Conservation (phyloP, 2,113 vertebrate species). For the Ovis canadensis region DNA sequence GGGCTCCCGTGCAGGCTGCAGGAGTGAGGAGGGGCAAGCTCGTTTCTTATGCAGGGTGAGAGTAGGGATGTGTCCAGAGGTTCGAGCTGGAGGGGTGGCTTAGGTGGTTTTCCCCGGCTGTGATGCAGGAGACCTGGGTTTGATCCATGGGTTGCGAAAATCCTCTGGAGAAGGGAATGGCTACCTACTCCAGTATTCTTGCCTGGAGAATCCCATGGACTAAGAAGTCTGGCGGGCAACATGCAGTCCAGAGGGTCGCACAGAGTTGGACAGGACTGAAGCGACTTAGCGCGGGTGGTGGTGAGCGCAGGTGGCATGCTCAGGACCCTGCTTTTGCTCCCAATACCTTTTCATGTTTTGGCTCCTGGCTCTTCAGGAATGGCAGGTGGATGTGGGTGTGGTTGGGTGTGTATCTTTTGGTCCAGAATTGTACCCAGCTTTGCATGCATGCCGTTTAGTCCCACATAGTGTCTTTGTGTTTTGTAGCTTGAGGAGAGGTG, state of each 20-base stretch:
- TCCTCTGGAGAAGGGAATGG: background rate
- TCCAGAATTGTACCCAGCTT: background rate
- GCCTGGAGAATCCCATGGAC: background rate
- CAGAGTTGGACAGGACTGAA: background rate
- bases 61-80: background rate
- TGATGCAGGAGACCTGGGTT: background rate
- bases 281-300: fast-evolving
- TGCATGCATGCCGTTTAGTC: background rate
- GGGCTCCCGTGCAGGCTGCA: background rate
- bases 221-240: background rate
- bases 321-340: background rate
- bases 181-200: background rate
- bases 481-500: background rate
- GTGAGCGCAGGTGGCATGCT: background rate
- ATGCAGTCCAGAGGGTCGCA: background rate
- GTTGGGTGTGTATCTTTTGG: background rate
- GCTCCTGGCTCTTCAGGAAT: background rate
- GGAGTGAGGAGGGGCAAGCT: background rate
- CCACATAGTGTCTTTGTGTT: background rate
- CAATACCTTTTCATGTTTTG: background rate
- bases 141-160: background rate
- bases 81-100: background rate
- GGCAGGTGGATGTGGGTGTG: background rate
- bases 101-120: background rate
- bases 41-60: background rate